These are phyloP conservation scores for Hippocampus barbouri DNA, from an alignment of 2,113 vertebrate genomes.

Conservation along the genomic window DNA sequence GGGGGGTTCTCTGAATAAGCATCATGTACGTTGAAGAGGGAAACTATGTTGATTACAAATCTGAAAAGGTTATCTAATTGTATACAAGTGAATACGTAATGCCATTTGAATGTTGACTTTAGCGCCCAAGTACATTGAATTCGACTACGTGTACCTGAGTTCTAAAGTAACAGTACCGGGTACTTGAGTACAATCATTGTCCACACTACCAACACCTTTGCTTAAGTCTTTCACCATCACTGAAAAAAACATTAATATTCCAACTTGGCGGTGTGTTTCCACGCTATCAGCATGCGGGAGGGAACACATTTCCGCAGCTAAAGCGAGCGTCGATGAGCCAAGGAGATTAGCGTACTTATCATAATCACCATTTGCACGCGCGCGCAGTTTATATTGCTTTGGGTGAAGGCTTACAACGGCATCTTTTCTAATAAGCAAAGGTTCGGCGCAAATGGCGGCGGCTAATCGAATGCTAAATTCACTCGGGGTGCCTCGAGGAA, in stretches of 20 bases:
- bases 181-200: not conserved
- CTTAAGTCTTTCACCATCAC: not conserved
- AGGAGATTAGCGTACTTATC: constrained; percentile 76
- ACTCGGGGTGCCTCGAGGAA: constrained; percentile 35
- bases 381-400: constrained; percentile 65
- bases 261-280: constrained; percentile 32
- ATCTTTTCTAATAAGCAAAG: constrained; percentile 65
- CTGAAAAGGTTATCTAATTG: too few species aligned
- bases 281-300: constrained; percentile 53
- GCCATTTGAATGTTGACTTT: too few species aligned
- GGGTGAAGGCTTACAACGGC: constrained; percentile 64
- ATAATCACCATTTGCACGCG: constrained; percentile 75
- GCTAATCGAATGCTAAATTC: constrained; percentile 59
- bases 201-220: not conserved
- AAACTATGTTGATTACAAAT: too few species aligned
- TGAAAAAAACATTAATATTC: not conserved
- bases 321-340: constrained; percentile 72
- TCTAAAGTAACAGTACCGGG: not conserved
- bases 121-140: not conserved
- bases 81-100: too few species aligned
- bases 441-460: constrained; percentile 72
- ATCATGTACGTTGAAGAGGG: too few species aligned
- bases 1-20: too few species aligned
- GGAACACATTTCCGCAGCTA: constrained; percentile 67
- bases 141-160: not conserved